Evolutionary conservation across 53 echinoderm and acorn worm species (phyloP), one percentile per base, ranked within the genome.

Genomic region (Temnopleurus reevesii): DNA sequence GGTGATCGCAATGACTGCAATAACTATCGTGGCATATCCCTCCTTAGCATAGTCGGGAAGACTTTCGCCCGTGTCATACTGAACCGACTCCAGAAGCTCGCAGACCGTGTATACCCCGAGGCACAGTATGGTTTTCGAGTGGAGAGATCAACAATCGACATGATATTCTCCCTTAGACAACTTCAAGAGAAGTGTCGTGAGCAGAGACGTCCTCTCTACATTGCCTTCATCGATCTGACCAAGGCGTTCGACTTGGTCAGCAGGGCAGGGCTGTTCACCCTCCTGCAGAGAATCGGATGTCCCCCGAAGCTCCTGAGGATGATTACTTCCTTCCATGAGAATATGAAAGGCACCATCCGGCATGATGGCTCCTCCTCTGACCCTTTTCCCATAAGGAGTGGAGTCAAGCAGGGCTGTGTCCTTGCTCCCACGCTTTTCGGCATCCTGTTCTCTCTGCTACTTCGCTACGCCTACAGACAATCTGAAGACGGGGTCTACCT

Each of bases 61-160:
- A 81, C 24, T 51, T 28, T 80, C 15, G 49, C 77, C n/a, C 4
- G 77, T 45, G 51, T 81, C 53, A 51, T 81, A 5, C 19, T 29
- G 53, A 3, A 81, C 81, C 26, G 81, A 53, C 26, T 81, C 43
- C 90, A 91, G 76, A 19, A 21, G 15, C 77, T 95, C 31, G 91
- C 95, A 1, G 90, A 81, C 9, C 44, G 90, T 1, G 35, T 90
- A 0, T 86, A 89, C 44, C 92, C 90, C 18, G 89, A 91, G 49
- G 47, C 61, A 17, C 92, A 92, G 38, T 91, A 91, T 51, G 89
- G 91, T 53, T 93, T 93, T 41, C 45, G 93, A 30, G 79, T 92
- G 5, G 43, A 71, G 38, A 79, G 92, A 21, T 90, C 92, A 10
- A 94, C 89, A 17, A 29, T 86, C 1, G 92, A 94, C 84, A 92